Percentiles rank a stretch among this genome's conserved stretches.
phyloP scores from a whole-genome alignment of 30 jellyfish, hydroid and myxozoan species.

The Clytia hemisphaerica region DNA sequence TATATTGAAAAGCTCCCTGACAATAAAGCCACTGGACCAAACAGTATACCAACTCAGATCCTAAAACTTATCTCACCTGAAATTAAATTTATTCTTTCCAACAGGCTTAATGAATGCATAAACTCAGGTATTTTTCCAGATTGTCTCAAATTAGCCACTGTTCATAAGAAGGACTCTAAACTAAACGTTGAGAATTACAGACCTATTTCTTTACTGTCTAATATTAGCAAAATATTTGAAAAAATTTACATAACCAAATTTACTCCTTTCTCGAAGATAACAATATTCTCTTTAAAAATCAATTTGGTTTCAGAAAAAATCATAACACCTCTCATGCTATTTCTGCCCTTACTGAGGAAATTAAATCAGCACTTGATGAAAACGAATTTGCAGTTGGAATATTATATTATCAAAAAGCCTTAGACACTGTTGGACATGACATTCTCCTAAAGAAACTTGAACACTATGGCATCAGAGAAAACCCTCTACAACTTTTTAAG shows the following conservation, averaged over 20 bases:
- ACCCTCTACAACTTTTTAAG: conserved; percentile 18
- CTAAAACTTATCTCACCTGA: too few species aligned
- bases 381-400: conserved; percentile 29
- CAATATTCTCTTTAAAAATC: conserved; percentile 10
- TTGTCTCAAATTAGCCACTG: too few species aligned
- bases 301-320: conserved; percentile 36
- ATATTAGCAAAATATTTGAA: conserved; percentile 18
- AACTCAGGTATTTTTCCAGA: too few species aligned
- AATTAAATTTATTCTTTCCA: too few species aligned
- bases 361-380: conserved; percentile 2
- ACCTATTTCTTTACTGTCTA: conserved; percentile 19
- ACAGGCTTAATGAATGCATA: too few species aligned
- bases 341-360: conserved; percentile 25
- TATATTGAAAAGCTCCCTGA: too few species aligned
- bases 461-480: conserved; percentile 44
- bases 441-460: conserved; percentile 26
- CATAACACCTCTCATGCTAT: conserved; percentile 36
- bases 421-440: conserved; percentile 36
- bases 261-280: conserved; percentile 10
- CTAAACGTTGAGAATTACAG: too few species aligned
- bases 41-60: too few species aligned
- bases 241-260: conserved; percentile 4
- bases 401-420: conserved; percentile 34
- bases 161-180: too few species aligned
- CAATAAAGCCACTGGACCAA: too few species aligned